Evolutionary conservation across 2,888 invertebrate species (phyloP).

Genomic region (Thera britannica): DNA sequence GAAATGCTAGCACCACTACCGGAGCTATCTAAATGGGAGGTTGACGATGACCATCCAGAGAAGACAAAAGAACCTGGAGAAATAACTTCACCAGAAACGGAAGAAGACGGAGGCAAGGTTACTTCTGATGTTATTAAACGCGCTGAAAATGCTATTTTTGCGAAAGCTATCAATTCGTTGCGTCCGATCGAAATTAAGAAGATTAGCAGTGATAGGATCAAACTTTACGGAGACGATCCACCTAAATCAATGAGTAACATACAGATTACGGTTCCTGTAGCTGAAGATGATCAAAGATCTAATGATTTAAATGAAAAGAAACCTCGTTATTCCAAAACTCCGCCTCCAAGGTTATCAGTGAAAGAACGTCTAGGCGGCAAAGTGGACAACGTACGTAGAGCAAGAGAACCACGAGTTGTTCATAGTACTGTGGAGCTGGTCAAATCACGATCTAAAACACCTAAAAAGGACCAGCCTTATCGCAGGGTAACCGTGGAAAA

Average conservation of each 20-base stretch:
- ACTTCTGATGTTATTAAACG: constrained; percentile 95
- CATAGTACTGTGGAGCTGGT: constrained; percentile 84
- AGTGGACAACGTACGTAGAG: constrained; percentile 85
- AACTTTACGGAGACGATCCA: constrained; percentile 85
- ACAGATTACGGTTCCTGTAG: constrained; percentile 83
- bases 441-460: constrained; percentile 82
- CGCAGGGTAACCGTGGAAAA: constrained; percentile 80
- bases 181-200: constrained; percentile 91
- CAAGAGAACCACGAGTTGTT: constrained; percentile 81
- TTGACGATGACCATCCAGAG: constrained; percentile 84
- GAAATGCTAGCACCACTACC: constrained; percentile 90
- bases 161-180: constrained; percentile 93
- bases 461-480: constrained; percentile 77
- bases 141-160: constrained; percentile 96
- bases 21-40: constrained; percentile 95
- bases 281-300: constrained; percentile 73
- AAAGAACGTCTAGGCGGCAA: constrained; percentile 93
- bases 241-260: constrained; percentile 76
- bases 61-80: constrained; percentile 78
- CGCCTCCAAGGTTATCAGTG: constrained; percentile 88
- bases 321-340: constrained; percentile 74
- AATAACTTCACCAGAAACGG: constrained; percentile 74
- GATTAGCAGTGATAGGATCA: constrained; percentile 88
- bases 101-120: constrained; percentile 87
- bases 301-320: constrained; percentile 79